These are phyloP conservation scores for Sphinx pinastri DNA, from an alignment of 2,888 invertebrate species.

Conservation along the genomic window DNA sequence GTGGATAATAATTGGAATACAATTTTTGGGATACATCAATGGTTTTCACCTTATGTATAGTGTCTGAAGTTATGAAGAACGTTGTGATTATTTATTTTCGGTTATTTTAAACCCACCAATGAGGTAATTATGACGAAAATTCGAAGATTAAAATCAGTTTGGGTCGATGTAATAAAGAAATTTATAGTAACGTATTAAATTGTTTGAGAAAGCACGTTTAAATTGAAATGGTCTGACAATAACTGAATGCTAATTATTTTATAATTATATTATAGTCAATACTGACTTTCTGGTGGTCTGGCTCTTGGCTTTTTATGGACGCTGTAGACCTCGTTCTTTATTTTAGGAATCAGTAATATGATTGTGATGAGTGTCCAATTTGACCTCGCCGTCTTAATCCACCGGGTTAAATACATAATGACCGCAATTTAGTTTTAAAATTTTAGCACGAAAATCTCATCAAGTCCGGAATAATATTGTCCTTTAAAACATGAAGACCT, in stretches of 20 bases:
- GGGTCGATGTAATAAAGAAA: not conserved
- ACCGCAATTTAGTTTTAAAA: slow-evolving; percentile 75
- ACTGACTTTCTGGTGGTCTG: not conserved
- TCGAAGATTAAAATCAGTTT: not conserved
- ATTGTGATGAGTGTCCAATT: slow-evolving; percentile 57
- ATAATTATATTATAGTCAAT: not conserved
- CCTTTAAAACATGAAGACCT: slow-evolving; percentile 79
- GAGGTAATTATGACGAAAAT: not conserved
- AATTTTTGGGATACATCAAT: too few species aligned
- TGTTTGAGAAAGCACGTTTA: not conserved
- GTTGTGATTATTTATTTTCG: slow-evolving; percentile 4
- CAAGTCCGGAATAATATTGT: slow-evolving; percentile 78
- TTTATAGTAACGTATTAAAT: not conserved
- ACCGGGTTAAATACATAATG: slow-evolving; percentile 76
- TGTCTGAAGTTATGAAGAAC: not conserved
- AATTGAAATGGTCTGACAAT: not conserved
- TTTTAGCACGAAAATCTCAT: slow-evolving; percentile 83
- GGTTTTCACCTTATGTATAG: slow-evolving; percentile 19
- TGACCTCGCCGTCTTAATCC: slow-evolving; percentile 74
- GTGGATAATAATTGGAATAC: slow-evolving; percentile 13
- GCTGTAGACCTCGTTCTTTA: not conserved
- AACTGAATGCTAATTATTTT: not conserved
- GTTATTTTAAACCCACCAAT: not conserved
- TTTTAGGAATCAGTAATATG: slow-evolving; percentile 28
- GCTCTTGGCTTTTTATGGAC: slow-evolving; percentile 1